Conservation (phyloP, 2,113 vertebrate genomes). For the Apteryx owenii region DNA sequence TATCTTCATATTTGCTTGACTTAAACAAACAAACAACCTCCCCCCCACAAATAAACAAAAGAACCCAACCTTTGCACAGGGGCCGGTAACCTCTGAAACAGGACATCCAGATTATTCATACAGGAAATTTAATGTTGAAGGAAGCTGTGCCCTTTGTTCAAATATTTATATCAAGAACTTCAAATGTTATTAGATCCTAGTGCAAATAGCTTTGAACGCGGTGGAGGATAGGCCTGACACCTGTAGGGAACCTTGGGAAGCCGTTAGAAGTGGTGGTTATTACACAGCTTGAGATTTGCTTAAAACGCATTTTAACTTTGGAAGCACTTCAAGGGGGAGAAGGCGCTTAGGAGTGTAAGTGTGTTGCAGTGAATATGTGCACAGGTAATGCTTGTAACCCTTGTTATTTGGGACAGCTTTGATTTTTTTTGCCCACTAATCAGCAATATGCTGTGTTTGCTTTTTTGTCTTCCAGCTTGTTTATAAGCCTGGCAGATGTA, state of each 20-base stretch:
- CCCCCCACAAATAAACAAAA: not conserved
- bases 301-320: not conserved
- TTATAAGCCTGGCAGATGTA: constrained; percentile 89
- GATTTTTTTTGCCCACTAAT: not conserved
- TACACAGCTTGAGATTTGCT: not conserved
- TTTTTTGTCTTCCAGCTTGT: constrained; percentile 76
- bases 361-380: fast-evolving
- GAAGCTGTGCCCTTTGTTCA: not conserved
- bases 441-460: not conserved
- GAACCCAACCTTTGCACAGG: not conserved
- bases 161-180: not conserved
- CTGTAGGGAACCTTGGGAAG: not conserved
- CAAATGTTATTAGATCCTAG: not conserved
- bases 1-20: not conserved
- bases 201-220: not conserved
- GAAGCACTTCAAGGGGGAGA: not conserved
- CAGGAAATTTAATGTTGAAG: not conserved
- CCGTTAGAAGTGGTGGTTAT: not conserved
- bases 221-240: not conserved
- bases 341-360: not conserved
- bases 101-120: not conserved
- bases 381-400: not conserved
- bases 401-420: not conserved
- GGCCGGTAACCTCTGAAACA: not conserved
- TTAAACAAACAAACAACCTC: not conserved